phyloP scores from a whole-genome alignment of 2,113 vertebrate genomes.

The Gopherus evgoodei region DNA sequence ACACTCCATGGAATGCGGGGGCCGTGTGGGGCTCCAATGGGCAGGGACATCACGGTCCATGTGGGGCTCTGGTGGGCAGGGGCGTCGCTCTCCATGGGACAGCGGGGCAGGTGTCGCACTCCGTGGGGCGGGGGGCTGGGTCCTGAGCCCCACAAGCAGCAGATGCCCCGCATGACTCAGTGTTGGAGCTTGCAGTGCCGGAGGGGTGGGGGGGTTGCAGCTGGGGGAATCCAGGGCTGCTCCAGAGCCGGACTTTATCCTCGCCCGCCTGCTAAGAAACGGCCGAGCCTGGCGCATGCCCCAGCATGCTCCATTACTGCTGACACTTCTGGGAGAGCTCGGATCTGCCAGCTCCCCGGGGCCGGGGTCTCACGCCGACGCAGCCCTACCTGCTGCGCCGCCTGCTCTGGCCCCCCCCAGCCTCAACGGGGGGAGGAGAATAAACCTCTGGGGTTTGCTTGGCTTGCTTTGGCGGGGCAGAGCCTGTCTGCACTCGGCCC shows the following conservation, averaged over 20 bases:
- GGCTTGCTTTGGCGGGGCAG: neutral
- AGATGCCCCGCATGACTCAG: neutral
- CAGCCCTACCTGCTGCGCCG: neutral
- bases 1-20: too few species aligned
- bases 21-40: neutral
- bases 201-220: accelerated
- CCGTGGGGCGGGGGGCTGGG: too few species aligned
- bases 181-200: neutral
- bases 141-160: neutral
- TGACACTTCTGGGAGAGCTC: conserved; percentile 64
- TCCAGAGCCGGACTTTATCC: conserved; percentile 48
- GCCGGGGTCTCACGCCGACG: neutral
- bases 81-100: neutral
- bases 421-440: neutral
- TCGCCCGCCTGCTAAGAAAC: conserved; percentile 48
- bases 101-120: too few species aligned
- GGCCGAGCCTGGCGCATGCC: conserved; percentile 19
- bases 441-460: neutral
- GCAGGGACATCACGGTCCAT: neutral
- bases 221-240: neutral
- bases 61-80: neutral
- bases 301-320: conserved; percentile 52
- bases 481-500: neutral
- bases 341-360: neutral
- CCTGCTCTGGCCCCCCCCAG: neutral